Evolutionary conservation across 2,888 invertebrate species (phyloP).

Genomic region (Oxyscelio sp.): DNA sequence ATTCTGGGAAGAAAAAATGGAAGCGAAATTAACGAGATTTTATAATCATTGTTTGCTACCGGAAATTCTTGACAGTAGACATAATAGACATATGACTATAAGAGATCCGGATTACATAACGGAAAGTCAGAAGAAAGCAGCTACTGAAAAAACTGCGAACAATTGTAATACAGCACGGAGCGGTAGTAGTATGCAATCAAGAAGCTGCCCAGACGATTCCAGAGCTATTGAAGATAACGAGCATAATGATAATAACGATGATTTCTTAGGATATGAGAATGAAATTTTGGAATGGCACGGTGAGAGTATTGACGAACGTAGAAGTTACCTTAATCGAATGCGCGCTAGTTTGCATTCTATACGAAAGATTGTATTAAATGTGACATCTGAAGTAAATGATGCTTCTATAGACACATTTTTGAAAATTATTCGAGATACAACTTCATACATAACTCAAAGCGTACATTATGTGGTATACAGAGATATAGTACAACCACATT

Average conservation of each 20-base stretch:
- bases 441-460: not conserved
- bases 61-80: not conserved
- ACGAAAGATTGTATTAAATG: too few species aligned
- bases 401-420: not conserved
- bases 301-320: not conserved
- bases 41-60: not conserved
- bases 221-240: too few species aligned
- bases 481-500: too few species aligned
- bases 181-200: too few species aligned
- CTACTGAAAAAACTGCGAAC: too few species aligned
- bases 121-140: too few species aligned
- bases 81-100: not conserved
- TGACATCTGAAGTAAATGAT: not conserved
- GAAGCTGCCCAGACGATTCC: too few species aligned
- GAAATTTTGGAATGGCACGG: not conserved
- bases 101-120: not conserved
- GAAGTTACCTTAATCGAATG: not conserved
- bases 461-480: too few species aligned
- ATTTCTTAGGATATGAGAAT: not conserved
- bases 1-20: not conserved
- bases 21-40: not conserved
- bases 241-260: not conserved
- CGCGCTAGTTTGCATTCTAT: too few species aligned
- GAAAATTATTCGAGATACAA: conserved; percentile 7
- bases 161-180: too few species aligned